A percentile compares a stretch with the other conserved stretches of the same genome.
These are phyloP conservation scores for Polyergus mexicanus DNA, from an alignment of 1,140 invertebrate genomes.

Conservation along the genomic window DNA sequence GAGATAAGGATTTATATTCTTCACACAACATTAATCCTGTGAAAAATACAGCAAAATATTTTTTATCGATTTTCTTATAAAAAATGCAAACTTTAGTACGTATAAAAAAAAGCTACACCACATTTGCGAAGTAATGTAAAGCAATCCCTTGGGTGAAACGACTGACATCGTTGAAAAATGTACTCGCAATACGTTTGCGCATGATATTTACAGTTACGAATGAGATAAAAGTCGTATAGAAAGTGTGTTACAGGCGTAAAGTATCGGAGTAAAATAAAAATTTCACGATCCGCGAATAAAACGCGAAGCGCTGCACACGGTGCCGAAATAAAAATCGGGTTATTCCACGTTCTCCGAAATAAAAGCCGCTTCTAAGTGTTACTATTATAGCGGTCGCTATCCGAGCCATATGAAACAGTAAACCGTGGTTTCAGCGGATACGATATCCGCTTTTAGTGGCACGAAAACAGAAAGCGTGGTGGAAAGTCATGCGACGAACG, in stretches of 20 bases:
- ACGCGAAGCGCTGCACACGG: neutral
- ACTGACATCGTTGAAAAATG: constrained; percentile 4
- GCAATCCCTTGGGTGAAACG: neutral
- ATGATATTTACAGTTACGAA: constrained; percentile 27
- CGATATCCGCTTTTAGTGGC: constrained; percentile 51
- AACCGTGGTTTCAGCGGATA: constrained; percentile 43
- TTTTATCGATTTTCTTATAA: neutral
- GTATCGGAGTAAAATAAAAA: constrained; percentile 46
- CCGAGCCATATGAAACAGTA: constrained; percentile 46
- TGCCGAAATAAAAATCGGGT: constrained; percentile 55
- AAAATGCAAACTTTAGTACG: constrained; percentile 24
- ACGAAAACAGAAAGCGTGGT: constrained; percentile 30
- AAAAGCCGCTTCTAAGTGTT: constrained; percentile 53
- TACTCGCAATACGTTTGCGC: constrained; percentile 5
- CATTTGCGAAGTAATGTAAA: constrained; percentile 4
- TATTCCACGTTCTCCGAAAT: constrained; percentile 31
- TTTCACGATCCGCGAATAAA: constrained; percentile 48
- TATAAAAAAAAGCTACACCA: neutral
- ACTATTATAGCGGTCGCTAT: constrained; percentile 36
- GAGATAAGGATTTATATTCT: neutral
- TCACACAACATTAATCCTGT: neutral
- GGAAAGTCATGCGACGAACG: constrained; percentile 34
- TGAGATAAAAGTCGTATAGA: neutral
- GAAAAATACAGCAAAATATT: neutral
- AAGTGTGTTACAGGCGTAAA: neutral